Evolutionary conservation across 2,797 vertebrate genomes (phyloP).

Genomic region (Dryobates pubescens): DNA sequence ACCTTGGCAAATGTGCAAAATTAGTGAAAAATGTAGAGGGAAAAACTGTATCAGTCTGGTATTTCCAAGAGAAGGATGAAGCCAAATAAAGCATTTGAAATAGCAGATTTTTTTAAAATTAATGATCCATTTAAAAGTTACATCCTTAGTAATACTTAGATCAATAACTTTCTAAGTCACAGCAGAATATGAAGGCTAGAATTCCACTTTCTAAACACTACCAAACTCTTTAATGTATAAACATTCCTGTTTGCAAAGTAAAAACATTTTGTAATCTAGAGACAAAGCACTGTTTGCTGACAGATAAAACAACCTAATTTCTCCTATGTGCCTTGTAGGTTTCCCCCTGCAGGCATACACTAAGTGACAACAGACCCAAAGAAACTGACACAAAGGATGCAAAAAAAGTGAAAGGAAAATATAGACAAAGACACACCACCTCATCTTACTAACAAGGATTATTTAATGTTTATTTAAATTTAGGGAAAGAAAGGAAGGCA

Average conservation of each 20-base stretch:
- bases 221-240: neutral
- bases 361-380: neutral
- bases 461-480: neutral
- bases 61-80: neutral
- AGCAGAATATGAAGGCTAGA: neutral
- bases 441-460: neutral
- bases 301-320: neutral
- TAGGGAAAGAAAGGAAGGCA: neutral
- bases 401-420: neutral
- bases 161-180: neutral
- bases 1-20: neutral
- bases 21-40: fast-evolving
- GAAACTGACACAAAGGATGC: neutral
- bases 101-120: neutral
- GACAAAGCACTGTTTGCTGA: neutral
- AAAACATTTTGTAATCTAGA: neutral
- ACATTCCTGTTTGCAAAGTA: neutral
- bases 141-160: neutral
- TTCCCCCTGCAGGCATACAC: neutral
- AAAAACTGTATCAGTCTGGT: neutral
- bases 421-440: neutral
- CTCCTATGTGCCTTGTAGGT: neutral
- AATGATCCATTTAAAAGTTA: neutral
- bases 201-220: neutral
- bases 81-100: neutral